phyloP scores from a whole-genome alignment of 2,888 invertebrate species.

The Melipona bicolor region DNA sequence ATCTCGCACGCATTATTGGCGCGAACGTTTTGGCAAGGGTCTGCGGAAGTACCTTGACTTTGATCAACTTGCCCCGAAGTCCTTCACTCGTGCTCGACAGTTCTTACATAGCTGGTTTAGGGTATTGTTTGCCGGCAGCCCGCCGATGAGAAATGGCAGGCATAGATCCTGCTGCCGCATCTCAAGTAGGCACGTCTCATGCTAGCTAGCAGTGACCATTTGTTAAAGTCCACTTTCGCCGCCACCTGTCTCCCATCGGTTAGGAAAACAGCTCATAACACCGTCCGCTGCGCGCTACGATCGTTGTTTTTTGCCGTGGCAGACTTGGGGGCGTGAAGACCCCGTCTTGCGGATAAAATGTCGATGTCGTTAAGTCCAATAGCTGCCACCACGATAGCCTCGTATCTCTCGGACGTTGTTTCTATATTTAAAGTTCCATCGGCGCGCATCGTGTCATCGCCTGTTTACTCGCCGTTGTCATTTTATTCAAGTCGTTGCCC shows the following conservation, averaged over 20 bases:
- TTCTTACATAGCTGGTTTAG: slow-evolving; percentile 74
- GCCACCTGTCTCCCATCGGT: slow-evolving; percentile 74
- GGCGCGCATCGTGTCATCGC: not conserved
- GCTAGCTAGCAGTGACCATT: slow-evolving; percentile 76
- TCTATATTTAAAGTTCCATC: slow-evolving; percentile 44
- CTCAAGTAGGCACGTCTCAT: slow-evolving; percentile 75
- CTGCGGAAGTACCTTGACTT: slow-evolving; percentile 72
- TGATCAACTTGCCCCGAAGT: slow-evolving; percentile 76
- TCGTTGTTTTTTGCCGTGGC: slow-evolving; percentile 58
- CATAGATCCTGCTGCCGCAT: slow-evolving; percentile 81
- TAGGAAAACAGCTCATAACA: slow-evolving; percentile 74
- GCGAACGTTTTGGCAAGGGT: slow-evolving; percentile 56
- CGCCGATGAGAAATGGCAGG: slow-evolving; percentile 80
- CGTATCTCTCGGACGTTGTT: slow-evolving; percentile 22
- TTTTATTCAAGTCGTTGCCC: slow-evolving; percentile 2
- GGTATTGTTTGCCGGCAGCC: slow-evolving; percentile 78
- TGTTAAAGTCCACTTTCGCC: slow-evolving; percentile 77
- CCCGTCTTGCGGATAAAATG: slow-evolving; percentile 52
- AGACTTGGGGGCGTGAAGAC: slow-evolving; percentile 40
- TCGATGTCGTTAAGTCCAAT: slow-evolving; percentile 55
- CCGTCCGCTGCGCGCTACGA: slow-evolving; percentile 51
- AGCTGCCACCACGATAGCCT: slow-evolving; percentile 34
- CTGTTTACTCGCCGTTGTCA: slow-evolving; percentile 16
- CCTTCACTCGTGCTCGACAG: slow-evolving; percentile 63
- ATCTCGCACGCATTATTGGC: slow-evolving; percentile 52